Base-by-base conservation (phyloP, 2,113 vertebrate species). In the Phylloscopus trochiloides region DNA sequence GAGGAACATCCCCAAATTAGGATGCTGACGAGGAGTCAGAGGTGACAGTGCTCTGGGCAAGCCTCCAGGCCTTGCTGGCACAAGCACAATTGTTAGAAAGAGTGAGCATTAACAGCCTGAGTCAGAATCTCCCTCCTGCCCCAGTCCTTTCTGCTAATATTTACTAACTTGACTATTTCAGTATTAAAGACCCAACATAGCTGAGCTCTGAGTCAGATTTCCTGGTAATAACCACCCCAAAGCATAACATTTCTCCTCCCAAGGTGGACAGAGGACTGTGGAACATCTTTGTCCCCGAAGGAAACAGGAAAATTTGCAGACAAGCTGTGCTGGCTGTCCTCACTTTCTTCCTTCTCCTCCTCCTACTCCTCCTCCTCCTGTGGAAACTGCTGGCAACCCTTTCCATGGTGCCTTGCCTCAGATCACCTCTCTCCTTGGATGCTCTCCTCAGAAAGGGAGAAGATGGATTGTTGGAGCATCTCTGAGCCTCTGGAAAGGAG, bases 161-260 rank as follows among this genome's bases (percentile, higher is more conserved):
- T 94, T 97, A 92, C 73, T 91, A 88, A 68, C 63, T 66, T 65
- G 58, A 36, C 66, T 73, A 7, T 88, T 95, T 86, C 63, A 13
- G 38, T 36, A 21, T 26, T 86, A 36, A 95, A 76, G 38, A 47
- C 54, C 43, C 29, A 80, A 45, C 75, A 88, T 51, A 88, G 63
- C 9, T 80, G 50, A 88, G 82, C 45, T 86, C 58, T 96, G 82
- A 95, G 58, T 97, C 94, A 93, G 78, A 54, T 77, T 95, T 96
- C 92, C 76, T 8, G 18, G 88, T 90, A 96, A 70, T 58, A 76
- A 79, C 62, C 75, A 36, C 72, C 88, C 88, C 42, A 77, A 95
- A 96, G 40, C 79, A 97, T n/a, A 94, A 96, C 86, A 95, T 80
- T 94, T 77, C 68, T 73, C 76, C 55, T 95, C 94, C 94, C 71